Conservation (phyloP, 64 coral and sea anemone species). For the Porites australiensis region DNA sequence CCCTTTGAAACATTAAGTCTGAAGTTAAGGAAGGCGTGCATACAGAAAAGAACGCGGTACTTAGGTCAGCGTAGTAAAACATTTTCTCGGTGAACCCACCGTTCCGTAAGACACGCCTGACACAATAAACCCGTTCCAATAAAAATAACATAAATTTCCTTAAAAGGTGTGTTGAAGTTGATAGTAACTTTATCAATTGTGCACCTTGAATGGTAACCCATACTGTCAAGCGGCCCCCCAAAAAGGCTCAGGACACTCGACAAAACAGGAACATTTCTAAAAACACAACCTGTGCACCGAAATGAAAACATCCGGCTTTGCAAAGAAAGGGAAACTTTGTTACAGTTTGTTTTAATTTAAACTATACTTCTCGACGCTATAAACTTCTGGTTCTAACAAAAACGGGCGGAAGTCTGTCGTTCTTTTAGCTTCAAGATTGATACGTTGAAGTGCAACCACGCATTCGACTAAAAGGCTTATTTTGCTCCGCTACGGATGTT, state of each 20-base stretch:
- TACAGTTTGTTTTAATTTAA: background rate
- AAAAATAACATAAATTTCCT: background rate
- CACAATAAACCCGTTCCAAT: background rate
- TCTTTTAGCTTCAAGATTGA: too few species aligned
- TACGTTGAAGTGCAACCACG: too few species aligned
- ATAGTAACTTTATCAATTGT: background rate
- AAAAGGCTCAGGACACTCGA: background rate
- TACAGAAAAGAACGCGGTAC: background rate
- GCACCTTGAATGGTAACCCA: background rate
- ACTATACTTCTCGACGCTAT: background rate
- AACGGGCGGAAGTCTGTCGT: too few species aligned
- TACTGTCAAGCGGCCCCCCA: background rate
- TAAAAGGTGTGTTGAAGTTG: background rate
- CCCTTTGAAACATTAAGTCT: background rate
- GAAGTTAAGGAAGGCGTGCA: background rate
- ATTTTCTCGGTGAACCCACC: background rate
- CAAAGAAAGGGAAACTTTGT: background rate
- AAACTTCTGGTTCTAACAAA: too few species aligned
- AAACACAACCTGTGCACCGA: conserved; percentile 11
- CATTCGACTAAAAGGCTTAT: too few species aligned
- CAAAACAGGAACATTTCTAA: conserved; percentile 47
- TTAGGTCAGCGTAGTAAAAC: background rate
- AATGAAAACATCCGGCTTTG: conserved; percentile 21
- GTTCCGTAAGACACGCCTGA: background rate
- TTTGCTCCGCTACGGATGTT: too few species aligned